These are phyloP conservation scores for Corbicula japonica DNA, from an alignment of 2,888 invertebrate genomes.

Conservation along the genomic window DNA sequence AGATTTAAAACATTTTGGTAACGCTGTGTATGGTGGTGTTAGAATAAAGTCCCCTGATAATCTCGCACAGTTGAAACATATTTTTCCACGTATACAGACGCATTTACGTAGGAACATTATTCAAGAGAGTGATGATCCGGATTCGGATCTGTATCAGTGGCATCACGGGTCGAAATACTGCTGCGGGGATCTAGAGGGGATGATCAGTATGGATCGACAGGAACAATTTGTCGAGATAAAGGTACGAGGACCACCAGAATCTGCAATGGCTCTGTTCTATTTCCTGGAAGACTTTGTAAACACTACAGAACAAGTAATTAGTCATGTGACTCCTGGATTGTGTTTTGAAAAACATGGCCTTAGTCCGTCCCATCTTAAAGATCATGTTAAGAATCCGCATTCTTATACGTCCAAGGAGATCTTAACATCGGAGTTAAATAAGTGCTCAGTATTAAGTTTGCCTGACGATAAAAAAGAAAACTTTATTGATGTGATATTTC, in stretches of 20 bases:
- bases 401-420: conserved; percentile 85
- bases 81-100: conserved; percentile 91
- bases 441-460: conserved; percentile 86
- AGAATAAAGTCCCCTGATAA: conserved; percentile 88
- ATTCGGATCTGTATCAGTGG: conserved; percentile 92
- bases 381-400: conserved; percentile 76
- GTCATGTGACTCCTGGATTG: conserved; percentile 90
- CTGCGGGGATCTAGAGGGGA: conserved; percentile 90
- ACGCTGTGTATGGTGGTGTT: conserved; percentile 90
- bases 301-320: conserved; percentile 89
- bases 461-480: conserved; percentile 88
- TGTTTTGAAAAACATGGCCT: conserved; percentile 90
- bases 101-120: conserved; percentile 88
- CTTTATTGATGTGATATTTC: conserved; percentile 89
- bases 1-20: conserved; percentile 78
- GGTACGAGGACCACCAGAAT: conserved; percentile 89
- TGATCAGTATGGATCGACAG: conserved; percentile 89
- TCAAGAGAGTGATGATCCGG: conserved; percentile 86
- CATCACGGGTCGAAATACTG: conserved; percentile 91
- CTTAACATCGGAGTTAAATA: conserved; percentile 86
- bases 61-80: conserved; percentile 89
- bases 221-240: conserved; percentile 89
- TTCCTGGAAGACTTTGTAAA: conserved; percentile 91
- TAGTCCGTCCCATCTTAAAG: conserved; percentile 87
- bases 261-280: conserved; percentile 88